Conservation (phyloP, 2,888 invertebrate species). For the Eupithecia subfuscata region DNA sequence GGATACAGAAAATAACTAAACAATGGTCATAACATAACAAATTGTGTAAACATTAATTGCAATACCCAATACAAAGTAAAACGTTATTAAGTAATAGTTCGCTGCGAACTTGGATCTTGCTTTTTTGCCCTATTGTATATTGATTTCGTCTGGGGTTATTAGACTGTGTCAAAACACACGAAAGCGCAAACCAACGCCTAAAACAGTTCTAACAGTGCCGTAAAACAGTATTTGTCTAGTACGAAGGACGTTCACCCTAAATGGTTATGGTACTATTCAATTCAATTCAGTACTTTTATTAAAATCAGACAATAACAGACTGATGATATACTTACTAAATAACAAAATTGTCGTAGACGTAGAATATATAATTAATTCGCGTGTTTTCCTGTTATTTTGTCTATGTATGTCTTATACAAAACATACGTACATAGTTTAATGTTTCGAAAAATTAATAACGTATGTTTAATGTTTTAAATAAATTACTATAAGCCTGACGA, state of each 20-base stretch:
- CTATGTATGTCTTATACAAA: too few relatives aligned
- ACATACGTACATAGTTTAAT: too few relatives aligned
- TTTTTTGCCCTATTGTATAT: neutral
- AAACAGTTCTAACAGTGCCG: neutral
- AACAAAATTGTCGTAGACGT: too few relatives aligned
- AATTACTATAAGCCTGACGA: neutral
- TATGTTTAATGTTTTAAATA: neutral
- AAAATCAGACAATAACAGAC: too few relatives aligned
- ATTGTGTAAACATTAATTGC: neutral
- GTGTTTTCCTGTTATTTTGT: too few relatives aligned
- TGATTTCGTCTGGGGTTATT: neutral
- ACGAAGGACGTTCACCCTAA: too few relatives aligned
- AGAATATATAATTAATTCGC: too few relatives aligned
- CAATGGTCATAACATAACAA: neutral
- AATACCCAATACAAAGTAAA: neutral
- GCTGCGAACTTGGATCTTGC: neutral
- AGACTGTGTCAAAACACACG: neutral
- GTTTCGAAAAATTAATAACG: too few relatives aligned
- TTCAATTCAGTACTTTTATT: too few relatives aligned
- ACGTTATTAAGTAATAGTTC: neutral
- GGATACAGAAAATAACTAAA: conserved; percentile 3
- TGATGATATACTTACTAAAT: too few relatives aligned
- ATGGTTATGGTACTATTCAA: too few relatives aligned
- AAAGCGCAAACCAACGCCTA: neutral
- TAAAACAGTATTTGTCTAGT: too few relatives aligned